Evolutionary conservation across 2,888 invertebrate genomes (phyloP), one percentile per base, ranked within the genome.

Genomic region (Gastrophysa polygoni): DNA sequence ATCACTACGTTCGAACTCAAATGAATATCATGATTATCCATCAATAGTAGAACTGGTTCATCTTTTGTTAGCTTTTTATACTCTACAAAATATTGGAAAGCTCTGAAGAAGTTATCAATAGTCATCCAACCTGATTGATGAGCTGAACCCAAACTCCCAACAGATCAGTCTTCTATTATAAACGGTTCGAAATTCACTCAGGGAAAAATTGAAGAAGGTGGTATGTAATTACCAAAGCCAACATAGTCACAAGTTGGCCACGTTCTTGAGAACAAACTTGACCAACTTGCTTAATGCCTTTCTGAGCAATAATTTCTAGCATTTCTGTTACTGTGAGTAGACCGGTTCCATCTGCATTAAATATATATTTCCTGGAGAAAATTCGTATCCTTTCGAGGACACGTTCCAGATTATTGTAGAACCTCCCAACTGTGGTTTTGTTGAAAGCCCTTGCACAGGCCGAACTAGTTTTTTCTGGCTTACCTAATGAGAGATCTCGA

Each of bases 21-120:
- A 32, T 78, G 77, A 8, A 75, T 75, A 4, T 51, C 46, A 62
- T 78, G 77, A 59, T 78, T 78, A 56, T 78, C 76, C 1, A 78
- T 63, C 5, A 77, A 24, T 17, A 78, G 57, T 10, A 78, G 61
- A 16, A 74, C 73, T 38, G 71, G 71, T 2, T 71, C 54, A 46
- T 71, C 62, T 48, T 57, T 50, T 17, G 69, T 64, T 14, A 71
- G 56, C 34, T 57, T 50, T 17, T 58, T 43, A 57, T 67, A 57
- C 47, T 74, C 71, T 24, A 71, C 63, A 61, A 79, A 79, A n/a
- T n/a, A n/a, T n/a, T n/a, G n/a, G n/a, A n/a, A n/a, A n/a, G n/a
- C n/a, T n/a, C n/a, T n/a, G n/a, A n/a, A n/a, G n/a, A n/a, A n/a
- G n/a, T 43, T 55, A 14, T 54, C 54, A 54, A 6, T 11, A 17